Evolutionary conservation across 1,140 invertebrate genomes (phyloP), one percentile per base, ranked within the genome.

Genomic region (Brachionus koreanus): DNA sequence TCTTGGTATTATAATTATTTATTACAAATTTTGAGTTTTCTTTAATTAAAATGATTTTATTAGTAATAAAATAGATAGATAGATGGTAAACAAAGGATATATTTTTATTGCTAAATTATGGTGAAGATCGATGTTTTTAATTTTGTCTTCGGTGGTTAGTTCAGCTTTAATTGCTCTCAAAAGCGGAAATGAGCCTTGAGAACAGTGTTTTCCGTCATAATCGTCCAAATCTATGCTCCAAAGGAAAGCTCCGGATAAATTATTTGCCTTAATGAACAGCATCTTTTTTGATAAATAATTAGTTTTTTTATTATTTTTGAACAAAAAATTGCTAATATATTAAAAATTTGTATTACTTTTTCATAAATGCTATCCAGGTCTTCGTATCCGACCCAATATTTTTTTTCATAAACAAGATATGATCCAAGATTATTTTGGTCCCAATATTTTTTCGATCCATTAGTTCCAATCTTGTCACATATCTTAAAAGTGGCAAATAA

Each of bases 241-340:
- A 0, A 96, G 93, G 94, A 98, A 97, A 37, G 95, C 95, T 10
- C 96, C 96, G 19, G 92, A 96, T 85, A 93, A 98, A n/a, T 93
- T 93, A 77, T 93, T 94, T 42, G 93, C 91, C 85, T 95, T 95
- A 39, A 98, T 90, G 94, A 95, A 98, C 57, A 93, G 92, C 91
- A 95, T 94, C 95, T 98, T 42, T 98, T 42, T 35, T 29, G 13
- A 37, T 43, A 57, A 13, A 82, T 5, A 69, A 33, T 29, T 85
- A 37, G 3, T 6, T 35, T n/a, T 42, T 43, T 89, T 65, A 9
- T 6, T 35, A 13, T 42, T 43, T 89, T 65, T 35, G 12, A 16
- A 61, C 7, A 61, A 25, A 43, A 39, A 61, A 42, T 12, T 35
- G n/a, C n/a, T n/a, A n/a, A n/a, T n/a, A n/a, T n/a, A n/a, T n/a